Conservation (phyloP, 2,113 vertebrate species). For the Malurus elegans region DNA sequence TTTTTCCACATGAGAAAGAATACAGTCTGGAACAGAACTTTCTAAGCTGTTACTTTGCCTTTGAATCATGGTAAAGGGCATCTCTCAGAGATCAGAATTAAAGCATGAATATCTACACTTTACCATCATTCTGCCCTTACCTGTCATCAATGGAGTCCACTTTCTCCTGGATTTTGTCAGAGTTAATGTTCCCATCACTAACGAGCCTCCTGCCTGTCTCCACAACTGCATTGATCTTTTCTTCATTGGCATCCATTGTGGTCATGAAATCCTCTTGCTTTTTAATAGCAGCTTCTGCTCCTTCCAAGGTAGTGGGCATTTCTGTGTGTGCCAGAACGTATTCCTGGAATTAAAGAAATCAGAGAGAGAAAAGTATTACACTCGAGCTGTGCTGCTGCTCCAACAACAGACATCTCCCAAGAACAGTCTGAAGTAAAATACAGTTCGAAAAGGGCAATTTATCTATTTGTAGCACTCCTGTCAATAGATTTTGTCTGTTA, state of each 20-base stretch:
- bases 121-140: constrained; percentile 45
- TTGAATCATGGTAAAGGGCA: background rate
- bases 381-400: background rate
- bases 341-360: constrained; percentile 76
- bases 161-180: constrained; percentile 95
- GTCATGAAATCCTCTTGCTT: constrained; percentile 99
- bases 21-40: background rate
- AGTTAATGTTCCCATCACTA: constrained; percentile 91
- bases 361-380: background rate
- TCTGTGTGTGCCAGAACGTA: constrained; percentile 96
- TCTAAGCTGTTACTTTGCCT: background rate
- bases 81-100: background rate
- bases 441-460: background rate
- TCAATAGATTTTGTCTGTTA: background rate
- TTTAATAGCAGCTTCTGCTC: constrained; percentile 94
- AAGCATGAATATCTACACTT: background rate
- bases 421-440: background rate
- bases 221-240: constrained; percentile 93
- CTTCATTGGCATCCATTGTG: constrained; percentile 98
- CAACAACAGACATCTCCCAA: background rate
- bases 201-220: constrained; percentile 91
- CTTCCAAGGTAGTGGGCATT: constrained; percentile 95
- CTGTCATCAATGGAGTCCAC: constrained; percentile 96
- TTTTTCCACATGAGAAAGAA: background rate
- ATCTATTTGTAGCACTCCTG: background rate